Base-by-base conservation (phyloP, 35 echinoderm and acorn worm genomes). In the Lytechinus pictus region DNA sequence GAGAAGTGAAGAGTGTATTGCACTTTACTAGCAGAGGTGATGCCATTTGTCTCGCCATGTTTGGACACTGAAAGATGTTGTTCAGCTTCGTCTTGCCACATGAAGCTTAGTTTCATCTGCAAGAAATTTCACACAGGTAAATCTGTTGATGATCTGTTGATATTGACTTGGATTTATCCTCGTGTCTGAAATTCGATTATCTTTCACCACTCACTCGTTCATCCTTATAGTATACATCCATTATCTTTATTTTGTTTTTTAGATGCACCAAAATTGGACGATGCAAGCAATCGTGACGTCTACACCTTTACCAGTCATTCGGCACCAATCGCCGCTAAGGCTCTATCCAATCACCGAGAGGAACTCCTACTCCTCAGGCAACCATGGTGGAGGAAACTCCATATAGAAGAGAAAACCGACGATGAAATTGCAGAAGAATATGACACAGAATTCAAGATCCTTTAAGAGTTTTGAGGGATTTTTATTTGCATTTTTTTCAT, bases 351-450 rank as follows among this genome's bases (percentile, higher is more conserved):
- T 94, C 98, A 99, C 93, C 95, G 93, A 79, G 96, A 97, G 57
- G 96, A 97, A 54, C 57, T 99, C 28, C 28, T 87, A 28, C 44
- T 97, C 87, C 71, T 99, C 44, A 94, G 96, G 33, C 98, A 97
- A 94, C 98, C 98, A 89, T 99, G 98, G 98, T 99, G 98, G 98
- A 97, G 97, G 94, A 99, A 99, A 92, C 86, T 99, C 52, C 94
- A 99, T 72, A 92, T 96, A 88, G 98, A 96, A 55, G 98, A 99
- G 60, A 99, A 96, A 54, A 97, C 94, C 6, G 96, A 97, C 27
- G 97, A 99, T 44, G 97, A 99, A 86, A 95, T 97, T 24, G 97
- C 96, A 28, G 94, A 89, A 86, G 95, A 95, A 53, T 96, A 98
- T 52, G 96, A 98, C 27, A 93, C 92, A 57, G 92, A 93, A 54